Conservation (phyloP, 1,140 invertebrate genomes). For the Hesperophylax magnus region DNA sequence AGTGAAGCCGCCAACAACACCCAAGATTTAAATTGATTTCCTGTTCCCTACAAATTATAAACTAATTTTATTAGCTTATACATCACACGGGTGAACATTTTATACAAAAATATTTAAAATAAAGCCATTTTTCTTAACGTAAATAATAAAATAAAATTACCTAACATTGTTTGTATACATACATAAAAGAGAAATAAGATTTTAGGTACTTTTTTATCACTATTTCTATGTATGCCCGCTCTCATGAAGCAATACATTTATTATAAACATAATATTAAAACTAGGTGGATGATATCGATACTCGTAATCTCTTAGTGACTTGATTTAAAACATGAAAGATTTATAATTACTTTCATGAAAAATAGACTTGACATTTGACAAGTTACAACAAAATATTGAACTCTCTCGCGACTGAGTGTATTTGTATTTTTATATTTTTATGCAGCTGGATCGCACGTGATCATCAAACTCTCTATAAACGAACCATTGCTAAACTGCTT, state of each 20-base stretch:
- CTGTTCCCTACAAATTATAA: neutral
- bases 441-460: too few species aligned
- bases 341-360: too few species aligned
- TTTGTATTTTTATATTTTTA: too few species aligned
- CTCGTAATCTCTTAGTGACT: neutral
- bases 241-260: neutral
- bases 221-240: neutral
- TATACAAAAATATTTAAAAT: constrained; percentile 34
- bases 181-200: constrained; percentile 36
- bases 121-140: constrained; percentile 11
- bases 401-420: too few species aligned
- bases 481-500: too few species aligned
- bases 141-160: constrained; percentile 29
- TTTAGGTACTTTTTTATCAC: constrained; percentile 48
- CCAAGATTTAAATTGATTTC: too few species aligned
- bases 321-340: too few species aligned
- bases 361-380: too few species aligned
- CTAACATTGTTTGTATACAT: constrained; percentile 35
- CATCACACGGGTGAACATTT: constrained; percentile 22
- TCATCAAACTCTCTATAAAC: too few species aligned
- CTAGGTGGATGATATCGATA: constrained; percentile 7
- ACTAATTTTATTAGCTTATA: constrained; percentile 4
- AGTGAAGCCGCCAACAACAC: too few species aligned
- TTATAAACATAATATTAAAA: constrained; percentile 1
- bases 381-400: too few species aligned